Base-by-base conservation (phyloP, 23 tunicate genomes). In the Corella eumyota region DNA sequence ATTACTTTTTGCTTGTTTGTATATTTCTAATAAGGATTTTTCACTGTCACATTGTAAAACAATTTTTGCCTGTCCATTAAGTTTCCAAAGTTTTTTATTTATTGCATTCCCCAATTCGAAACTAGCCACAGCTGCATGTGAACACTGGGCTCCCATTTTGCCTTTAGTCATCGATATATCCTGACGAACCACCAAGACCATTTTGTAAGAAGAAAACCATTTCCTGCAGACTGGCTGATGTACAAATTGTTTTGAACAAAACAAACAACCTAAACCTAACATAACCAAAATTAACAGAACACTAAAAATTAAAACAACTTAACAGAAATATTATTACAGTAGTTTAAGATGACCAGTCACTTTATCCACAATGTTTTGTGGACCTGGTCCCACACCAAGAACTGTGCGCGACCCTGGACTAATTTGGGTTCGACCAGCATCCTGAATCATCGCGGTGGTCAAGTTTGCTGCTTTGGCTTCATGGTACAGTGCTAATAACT, bases 381-480 rank as follows among this genome's bases (percentile, higher is more conserved):
- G 71, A 0, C 81, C 98, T n/a, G 98, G 98, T 17, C 98, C 98
- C 26, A 91, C 78, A 3, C 78, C 98, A 6, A 91, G 72, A 7
- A 91, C 98, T 32, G 98, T 91, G 62, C 48, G 72, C 2, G 92
- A 81, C 1, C 98, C 98, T 4, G 98, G 66, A 47, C 37, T 56
- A 17, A 91, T 91, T 59, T 91, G 98, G 4, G 98, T 91, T 46
- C 98, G 57, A 5, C 98, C 98, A 0, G 98, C 98, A 65, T 91
- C 98, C 34, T 78, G 77, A 25, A 91, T 91, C 6, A 91, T 31
- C 20, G 83, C 50, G 29, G 83, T 58, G 1, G 83, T 75, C 7
- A 91, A 56, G 13, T 67, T 70, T 20, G 81, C 19, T 0, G 81
- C 58, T 51, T 70, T 69, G 1, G 98, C 98, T 50, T 81, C 78